Evolutionary conservation across 2,113 vertebrate genomes (phyloP), one percentile per base, ranked within the genome.

Genomic region (Spilogale gracilis): DNA sequence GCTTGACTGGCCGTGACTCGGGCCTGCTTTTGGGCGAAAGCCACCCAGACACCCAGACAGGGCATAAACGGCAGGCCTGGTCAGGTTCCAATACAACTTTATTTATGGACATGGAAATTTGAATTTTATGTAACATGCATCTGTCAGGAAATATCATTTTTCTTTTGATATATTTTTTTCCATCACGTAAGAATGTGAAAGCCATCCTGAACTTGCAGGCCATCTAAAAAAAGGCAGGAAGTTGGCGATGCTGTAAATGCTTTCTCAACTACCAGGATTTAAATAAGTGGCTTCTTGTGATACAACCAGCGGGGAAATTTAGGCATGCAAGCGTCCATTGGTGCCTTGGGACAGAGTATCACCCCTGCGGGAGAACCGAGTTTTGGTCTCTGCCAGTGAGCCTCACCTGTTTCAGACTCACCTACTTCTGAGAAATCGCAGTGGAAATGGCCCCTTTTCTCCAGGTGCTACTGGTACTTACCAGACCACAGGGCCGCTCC

Each of bases 1-100:
- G 20, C 50, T 16, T 9, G 0, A 1, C 21, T 5, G 2, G 18
- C n/a, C 9, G 14, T 4, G 73, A 11, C 14, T 6, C 0, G 9
- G 20, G 7, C n/a, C 27, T 32, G 7, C 16, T 82, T 2, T n/a
- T 50, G 20, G 45, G 17, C 13, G 20, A 69, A 61, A 69, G n/a
- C 2, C 48, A 13, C 58, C 20, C 38, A 38, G 38, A 38, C 38
- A 38, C 38, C 7, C 4, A 73, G 9, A 48, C 10, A 6, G n/a
- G 32, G 21, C 16, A 54, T 54, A 65, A 27, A 48, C 3, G 32
- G 1, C 25, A 48, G 60, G 25, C 6, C 0, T 23, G 45, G n/a
- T 6, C 43, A 2, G 23, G 9, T 48, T 43, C 52, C 52, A 17
- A 11, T 10, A 30, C n/a, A 48, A 56, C 56, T 81, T 50, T 21